These are phyloP conservation scores for Harlomillsia oculata DNA, from an alignment of 1,140 invertebrate species.

Conservation along the genomic window DNA sequence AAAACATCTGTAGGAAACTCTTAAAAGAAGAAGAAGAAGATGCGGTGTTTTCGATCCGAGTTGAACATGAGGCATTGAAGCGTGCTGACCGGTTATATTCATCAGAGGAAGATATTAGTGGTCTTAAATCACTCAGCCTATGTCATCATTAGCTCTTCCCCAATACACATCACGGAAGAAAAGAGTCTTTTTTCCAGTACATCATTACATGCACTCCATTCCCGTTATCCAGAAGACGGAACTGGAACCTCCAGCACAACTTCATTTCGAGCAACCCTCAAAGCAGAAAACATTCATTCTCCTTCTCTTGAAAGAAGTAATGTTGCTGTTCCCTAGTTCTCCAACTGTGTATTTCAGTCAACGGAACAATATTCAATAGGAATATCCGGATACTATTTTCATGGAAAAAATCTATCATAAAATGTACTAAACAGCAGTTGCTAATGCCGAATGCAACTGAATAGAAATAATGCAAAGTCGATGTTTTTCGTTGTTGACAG, in stretches of 20 bases:
- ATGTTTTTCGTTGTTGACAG: too few relatives aligned
- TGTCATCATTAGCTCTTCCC: slow-evolving; percentile 29
- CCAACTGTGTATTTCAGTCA: too few relatives aligned
- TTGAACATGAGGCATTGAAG: background rate
- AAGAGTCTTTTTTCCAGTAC: slow-evolving; percentile 1
- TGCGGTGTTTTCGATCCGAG: background rate
- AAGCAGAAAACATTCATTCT: background rate
- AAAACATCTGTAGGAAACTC: background rate
- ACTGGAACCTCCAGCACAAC: background rate
- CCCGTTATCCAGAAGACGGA: background rate
- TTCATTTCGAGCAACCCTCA: background rate
- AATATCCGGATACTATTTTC: too few relatives aligned
- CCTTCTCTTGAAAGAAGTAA: background rate
- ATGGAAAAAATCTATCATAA: too few relatives aligned
- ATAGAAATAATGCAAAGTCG: too few relatives aligned
- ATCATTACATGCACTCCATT: slow-evolving; percentile 2
- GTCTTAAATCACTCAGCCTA: slow-evolving; percentile 27
- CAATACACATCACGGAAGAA: slow-evolving; percentile 5
- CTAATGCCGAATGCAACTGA: too few relatives aligned
- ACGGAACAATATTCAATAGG: too few relatives aligned
- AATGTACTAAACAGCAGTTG: too few relatives aligned
- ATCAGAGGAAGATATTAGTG: slow-evolving; percentile 24
- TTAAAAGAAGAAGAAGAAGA: background rate
- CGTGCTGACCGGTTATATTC: background rate
- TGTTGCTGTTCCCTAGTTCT: too few relatives aligned